Base-by-base conservation (phyloP, 2,888 invertebrate species). In the Eubasilissa splendida region DNA sequence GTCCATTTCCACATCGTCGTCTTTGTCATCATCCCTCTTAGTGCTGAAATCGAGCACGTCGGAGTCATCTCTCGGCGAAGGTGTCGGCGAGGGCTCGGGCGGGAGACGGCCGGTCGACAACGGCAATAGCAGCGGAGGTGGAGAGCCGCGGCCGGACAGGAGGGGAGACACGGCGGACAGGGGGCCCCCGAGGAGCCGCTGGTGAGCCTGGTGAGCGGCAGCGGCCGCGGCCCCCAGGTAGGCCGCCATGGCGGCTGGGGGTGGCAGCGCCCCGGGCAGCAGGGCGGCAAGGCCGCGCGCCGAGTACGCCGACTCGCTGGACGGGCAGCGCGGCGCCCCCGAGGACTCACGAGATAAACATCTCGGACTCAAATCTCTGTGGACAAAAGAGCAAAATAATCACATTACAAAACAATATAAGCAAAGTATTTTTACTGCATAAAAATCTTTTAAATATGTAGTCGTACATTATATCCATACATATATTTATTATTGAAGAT, bases 271-370 rank as follows among this genome's bases (percentile, higher is more conserved):
- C 59, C 91, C 90, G 1, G 91, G 88, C 80, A 92, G 89, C n/a
- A 92, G 91, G 66, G 89, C 89, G 56, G 89, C 89, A 52, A 90
- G 86, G 87, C 87, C 89, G 80, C 94, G 91, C 83, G 93, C 94
- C 68, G 94, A 94, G 86, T 94, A 93, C 86, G 94, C 91, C n/a
- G 95, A 94, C 87, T 95, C 95, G 86, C 93, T 93, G 80, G 95
- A 94, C 82, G 95, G 95, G 88, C 95, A 95, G 84, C 95, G 93
- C 83, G 93, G 93, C 85, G 91, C 92, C 84, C 93, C 93, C 84
- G 93, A 94, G 80, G 96, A 96, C 87, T 96, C 96, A 86, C 95
- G 92, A 79, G 96, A 96, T 85, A 95, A 93, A 89, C 96, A 96
- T 87, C 96, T 93, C 84, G 95, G 95, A 89, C 95, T 95, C 86